phyloP scores from a whole-genome alignment of 2,888 invertebrate genomes.

The Pediacus dermestoides region DNA sequence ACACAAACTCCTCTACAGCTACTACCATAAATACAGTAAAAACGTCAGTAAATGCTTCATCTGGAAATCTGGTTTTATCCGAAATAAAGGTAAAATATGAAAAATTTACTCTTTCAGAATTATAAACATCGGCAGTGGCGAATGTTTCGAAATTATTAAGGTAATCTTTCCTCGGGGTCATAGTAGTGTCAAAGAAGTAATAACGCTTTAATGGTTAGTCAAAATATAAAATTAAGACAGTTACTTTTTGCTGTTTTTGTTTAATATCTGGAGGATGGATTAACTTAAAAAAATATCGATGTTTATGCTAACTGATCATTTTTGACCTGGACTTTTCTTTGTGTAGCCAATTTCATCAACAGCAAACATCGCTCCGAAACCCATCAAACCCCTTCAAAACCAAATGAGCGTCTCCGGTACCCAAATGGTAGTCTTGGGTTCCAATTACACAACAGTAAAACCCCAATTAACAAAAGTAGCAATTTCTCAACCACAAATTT shows the following conservation, averaged over 20 bases:
- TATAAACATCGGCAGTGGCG: too few species aligned
- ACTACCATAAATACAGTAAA: conserved; percentile 30
- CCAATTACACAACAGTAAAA: conserved; percentile 11
- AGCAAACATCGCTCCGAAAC: conserved; percentile 29
- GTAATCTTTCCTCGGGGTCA: too few species aligned
- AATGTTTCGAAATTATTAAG: too few species aligned
- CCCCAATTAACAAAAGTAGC: too few species aligned
- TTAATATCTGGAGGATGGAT: too few species aligned
- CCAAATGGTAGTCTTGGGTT: conserved; percentile 58
- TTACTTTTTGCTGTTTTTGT: too few species aligned
- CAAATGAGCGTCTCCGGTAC: conserved; percentile 38
- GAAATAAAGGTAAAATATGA: conserved; percentile 41
- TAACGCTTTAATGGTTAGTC: too few species aligned
- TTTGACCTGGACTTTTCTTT: conserved; percentile 6
- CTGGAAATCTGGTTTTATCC: conserved; percentile 37
- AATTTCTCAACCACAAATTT: conserved; percentile 16
- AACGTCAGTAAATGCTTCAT: conserved; percentile 24
- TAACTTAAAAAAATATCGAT: too few species aligned
- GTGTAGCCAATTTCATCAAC: conserved; percentile 28
- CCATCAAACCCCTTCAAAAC: conserved; percentile 30
- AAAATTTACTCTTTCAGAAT: too few species aligned
- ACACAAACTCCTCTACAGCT: conserved; percentile 47
- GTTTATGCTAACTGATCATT: too few species aligned
- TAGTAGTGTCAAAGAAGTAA: too few species aligned
- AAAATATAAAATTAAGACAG: too few species aligned